Percentiles rank a stretch among this genome's conserved stretches.
Evolutionary conservation across 2,888 invertebrate species (phyloP).

Genomic region (Trichopria drosophilae): DNA sequence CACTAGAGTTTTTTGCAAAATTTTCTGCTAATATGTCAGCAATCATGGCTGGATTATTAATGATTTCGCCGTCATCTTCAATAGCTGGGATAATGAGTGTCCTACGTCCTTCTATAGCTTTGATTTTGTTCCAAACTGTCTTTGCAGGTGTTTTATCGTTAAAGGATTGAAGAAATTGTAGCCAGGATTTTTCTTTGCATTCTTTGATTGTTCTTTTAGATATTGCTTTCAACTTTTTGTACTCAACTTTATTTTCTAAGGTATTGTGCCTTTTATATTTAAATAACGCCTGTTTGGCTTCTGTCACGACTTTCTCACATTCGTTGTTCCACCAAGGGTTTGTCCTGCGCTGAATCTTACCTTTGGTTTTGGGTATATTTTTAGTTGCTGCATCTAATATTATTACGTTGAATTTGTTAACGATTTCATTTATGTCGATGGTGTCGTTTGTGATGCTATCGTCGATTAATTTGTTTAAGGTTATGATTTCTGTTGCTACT

Average conservation of each 20-base stretch:
- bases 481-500: slow-evolving; percentile 8
- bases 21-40: slow-evolving; percentile 9
- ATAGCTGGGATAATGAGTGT: neutral
- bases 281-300: slow-evolving; percentile 28
- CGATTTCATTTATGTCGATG: slow-evolving; percentile 15
- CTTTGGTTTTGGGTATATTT: slow-evolving; percentile 22
- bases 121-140: slow-evolving; percentile 27
- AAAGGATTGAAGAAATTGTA: slow-evolving; percentile 15
- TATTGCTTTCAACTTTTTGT: slow-evolving; percentile 22
- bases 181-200: slow-evolving; percentile 24
- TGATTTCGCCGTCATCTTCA: slow-evolving; percentile 1
- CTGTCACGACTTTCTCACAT: slow-evolving; percentile 18
- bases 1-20: slow-evolving; percentile 13
- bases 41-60: slow-evolving; percentile 4
- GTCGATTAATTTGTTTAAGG: neutral
- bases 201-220: slow-evolving; percentile 27
- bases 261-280: slow-evolving; percentile 28
- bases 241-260: slow-evolving; percentile 22
- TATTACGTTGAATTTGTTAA: slow-evolving; percentile 10
- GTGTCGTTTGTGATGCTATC: neutral
- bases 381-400: slow-evolving; percentile 25
- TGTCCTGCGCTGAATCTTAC: neutral
- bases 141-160: neutral
- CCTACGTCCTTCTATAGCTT: slow-evolving; percentile 15
- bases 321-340: slow-evolving; percentile 34